phyloP scores from a whole-genome alignment of 92 coral and sea anemone genomes.

The Diadumene lineata region DNA sequence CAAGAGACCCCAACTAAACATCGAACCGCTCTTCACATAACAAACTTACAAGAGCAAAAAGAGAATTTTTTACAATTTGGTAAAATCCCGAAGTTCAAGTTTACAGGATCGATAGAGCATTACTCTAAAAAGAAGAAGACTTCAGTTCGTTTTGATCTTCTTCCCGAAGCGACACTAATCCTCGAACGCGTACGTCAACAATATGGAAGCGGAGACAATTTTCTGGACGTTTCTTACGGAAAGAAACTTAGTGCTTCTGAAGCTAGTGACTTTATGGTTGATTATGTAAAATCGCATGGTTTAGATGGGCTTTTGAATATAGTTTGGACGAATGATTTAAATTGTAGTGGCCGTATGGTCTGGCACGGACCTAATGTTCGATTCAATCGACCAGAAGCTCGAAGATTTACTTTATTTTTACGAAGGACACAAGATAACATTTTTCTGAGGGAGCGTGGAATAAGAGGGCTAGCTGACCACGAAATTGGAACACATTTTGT shows the following conservation, averaged over 20 bases:
- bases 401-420: slow-evolving; percentile 80
- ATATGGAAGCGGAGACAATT: slow-evolving; percentile 85
- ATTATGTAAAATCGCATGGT: slow-evolving; percentile 75
- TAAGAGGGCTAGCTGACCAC: slow-evolving; percentile 89
- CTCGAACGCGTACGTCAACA: slow-evolving; percentile 84
- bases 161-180: slow-evolving; percentile 80
- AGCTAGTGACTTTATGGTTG: slow-evolving; percentile 72
- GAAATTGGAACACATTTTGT: slow-evolving; percentile 99
- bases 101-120: slow-evolving; percentile 63
- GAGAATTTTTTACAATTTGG: slow-evolving; percentile 81
- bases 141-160: slow-evolving; percentile 79
- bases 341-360: slow-evolving; percentile 83
- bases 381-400: slow-evolving; percentile 88
- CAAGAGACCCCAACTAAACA: slow-evolving; percentile 73
- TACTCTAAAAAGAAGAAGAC: slow-evolving; percentile 68
- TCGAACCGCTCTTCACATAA: slow-evolving; percentile 68
- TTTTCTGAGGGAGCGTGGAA: slow-evolving; percentile 84
- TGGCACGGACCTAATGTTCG: slow-evolving; percentile 96
- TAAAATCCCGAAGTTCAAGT: slow-evolving; percentile 61
- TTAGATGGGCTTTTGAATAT: slow-evolving; percentile 85
- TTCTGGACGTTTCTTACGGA: slow-evolving; percentile 84
- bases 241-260: slow-evolving; percentile 61
- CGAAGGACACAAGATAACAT: slow-evolving; percentile 79
- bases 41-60: slow-evolving; percentile 73
- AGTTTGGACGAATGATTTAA: slow-evolving; percentile 85